Percentiles rank a stretch among this genome's conserved stretches.
phyloP scores from a whole-genome alignment of 2,113 vertebrate species.

The Cephalopholis sonnerati region DNA sequence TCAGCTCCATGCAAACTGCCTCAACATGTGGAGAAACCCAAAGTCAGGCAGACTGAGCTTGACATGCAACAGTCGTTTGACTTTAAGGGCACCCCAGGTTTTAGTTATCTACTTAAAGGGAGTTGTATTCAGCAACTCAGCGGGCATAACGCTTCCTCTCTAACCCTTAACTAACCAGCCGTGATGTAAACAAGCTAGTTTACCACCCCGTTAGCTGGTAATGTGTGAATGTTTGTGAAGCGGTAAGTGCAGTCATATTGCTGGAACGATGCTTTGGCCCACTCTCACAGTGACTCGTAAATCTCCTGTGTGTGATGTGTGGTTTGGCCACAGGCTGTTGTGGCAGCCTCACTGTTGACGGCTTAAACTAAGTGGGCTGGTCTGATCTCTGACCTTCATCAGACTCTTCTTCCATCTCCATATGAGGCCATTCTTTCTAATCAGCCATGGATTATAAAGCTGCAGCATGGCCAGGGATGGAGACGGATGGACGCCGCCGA shows the following conservation, averaged over 20 bases:
- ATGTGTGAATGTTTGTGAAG: conserved; percentile 36
- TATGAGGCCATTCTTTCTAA: conserved; percentile 69
- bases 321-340: conserved; percentile 47
- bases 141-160: background rate
- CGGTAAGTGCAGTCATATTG: conserved; percentile 20
- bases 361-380: conserved; percentile 62
- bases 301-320: conserved; percentile 47
- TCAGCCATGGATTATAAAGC: conserved; percentile 69
- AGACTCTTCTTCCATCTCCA: conserved; percentile 60
- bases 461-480: conserved; percentile 37
- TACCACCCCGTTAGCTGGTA: conserved; percentile 5
- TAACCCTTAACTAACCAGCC: background rate
- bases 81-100: background rate
- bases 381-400: conserved; percentile 76
- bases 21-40: background rate
- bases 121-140: background rate
- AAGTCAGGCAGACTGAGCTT: background rate
- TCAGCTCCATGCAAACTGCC: background rate
- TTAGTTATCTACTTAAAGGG: background rate
- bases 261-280: conserved; percentile 13
- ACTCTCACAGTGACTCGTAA: conserved; percentile 3
- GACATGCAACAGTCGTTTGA: background rate
- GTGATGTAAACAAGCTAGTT: conserved; percentile 14
- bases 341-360: conserved; percentile 34
- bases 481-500: conserved; percentile 62